Conservation (phyloP, 2,797 vertebrate genomes). For the Tangara arthus region DNA sequence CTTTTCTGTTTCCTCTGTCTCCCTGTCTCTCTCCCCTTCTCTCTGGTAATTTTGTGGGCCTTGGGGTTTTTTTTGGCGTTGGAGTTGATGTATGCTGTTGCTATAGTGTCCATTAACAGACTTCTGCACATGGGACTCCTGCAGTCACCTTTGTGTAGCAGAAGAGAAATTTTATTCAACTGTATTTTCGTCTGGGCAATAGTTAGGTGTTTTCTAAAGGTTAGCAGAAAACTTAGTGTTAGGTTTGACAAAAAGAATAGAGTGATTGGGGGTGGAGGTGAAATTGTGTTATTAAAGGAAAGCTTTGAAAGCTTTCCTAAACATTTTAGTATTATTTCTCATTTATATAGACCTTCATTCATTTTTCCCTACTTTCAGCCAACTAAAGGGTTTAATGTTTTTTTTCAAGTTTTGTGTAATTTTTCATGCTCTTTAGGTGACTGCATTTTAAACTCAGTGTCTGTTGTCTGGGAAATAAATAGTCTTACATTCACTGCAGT, state of each 20-base stretch:
- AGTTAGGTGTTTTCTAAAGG: background rate
- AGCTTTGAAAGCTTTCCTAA: background rate
- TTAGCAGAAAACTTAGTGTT: background rate
- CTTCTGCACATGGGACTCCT: background rate
- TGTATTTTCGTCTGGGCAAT: background rate
- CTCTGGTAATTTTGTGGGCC: background rate
- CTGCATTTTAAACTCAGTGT: background rate
- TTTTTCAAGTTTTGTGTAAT: background rate
- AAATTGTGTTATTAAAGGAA: background rate
- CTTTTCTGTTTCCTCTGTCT: background rate
- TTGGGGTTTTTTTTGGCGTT: rapidly evolving
- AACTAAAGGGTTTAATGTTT: background rate
- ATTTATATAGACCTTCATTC: background rate
- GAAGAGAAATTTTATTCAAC: background rate
- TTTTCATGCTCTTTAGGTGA: background rate
- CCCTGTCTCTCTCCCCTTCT: background rate
- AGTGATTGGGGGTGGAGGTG: background rate
- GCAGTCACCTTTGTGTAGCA: background rate
- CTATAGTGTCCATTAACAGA: background rate
- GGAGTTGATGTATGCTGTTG: background rate
- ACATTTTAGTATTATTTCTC: background rate
- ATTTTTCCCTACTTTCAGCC: background rate
- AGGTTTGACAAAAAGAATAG: background rate
- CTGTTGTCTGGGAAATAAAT: background rate
- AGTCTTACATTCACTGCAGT: background rate